These are phyloP conservation scores for Drosophila murphyi DNA, from an alignment of 1,140 invertebrate species.

Conservation along the genomic window DNA sequence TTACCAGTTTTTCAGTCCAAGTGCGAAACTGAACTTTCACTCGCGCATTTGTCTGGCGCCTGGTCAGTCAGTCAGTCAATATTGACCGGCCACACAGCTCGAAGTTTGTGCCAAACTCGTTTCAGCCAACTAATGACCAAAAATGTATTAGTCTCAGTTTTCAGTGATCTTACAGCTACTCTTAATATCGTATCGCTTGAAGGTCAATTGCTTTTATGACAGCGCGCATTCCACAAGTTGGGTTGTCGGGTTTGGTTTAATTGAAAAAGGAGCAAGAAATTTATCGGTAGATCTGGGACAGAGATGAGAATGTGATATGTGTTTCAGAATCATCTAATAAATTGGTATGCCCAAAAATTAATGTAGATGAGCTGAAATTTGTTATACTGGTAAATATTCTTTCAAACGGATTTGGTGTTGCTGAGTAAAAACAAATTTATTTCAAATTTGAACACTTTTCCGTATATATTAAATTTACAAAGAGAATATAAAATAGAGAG, in stretches of 20 bases:
- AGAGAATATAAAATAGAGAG: too few species aligned
- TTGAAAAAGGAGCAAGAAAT: constrained; percentile 22
- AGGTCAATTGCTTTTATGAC: constrained; percentile 71
- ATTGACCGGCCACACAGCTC: constrained; percentile 54
- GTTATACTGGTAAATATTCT: too few species aligned
- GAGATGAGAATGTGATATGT: constrained; percentile 4
- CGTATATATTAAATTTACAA: too few species aligned
- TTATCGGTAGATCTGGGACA: constrained; percentile 34
- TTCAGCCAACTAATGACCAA: constrained; percentile 74
- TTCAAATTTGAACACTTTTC: too few species aligned
- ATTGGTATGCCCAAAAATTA: background rate
- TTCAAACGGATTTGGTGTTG: too few species aligned
- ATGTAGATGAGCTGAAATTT: too few species aligned
- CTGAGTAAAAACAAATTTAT: too few species aligned
- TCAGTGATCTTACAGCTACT: constrained; percentile 37
- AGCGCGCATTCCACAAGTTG: constrained; percentile 50
- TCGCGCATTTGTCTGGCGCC: constrained; percentile 63
- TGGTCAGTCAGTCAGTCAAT: constrained; percentile 37
- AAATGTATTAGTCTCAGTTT: constrained; percentile 75
- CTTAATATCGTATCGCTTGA: constrained; percentile 56
- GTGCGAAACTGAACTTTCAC: constrained; percentile 66
- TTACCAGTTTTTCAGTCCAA: constrained; percentile 53
- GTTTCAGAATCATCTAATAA: background rate
- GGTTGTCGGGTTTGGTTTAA: constrained; percentile 35
- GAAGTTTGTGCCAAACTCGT: constrained; percentile 44